Conservation (phyloP, 1,140 invertebrate genomes). For the Gryllus bimaculatus region DNA sequence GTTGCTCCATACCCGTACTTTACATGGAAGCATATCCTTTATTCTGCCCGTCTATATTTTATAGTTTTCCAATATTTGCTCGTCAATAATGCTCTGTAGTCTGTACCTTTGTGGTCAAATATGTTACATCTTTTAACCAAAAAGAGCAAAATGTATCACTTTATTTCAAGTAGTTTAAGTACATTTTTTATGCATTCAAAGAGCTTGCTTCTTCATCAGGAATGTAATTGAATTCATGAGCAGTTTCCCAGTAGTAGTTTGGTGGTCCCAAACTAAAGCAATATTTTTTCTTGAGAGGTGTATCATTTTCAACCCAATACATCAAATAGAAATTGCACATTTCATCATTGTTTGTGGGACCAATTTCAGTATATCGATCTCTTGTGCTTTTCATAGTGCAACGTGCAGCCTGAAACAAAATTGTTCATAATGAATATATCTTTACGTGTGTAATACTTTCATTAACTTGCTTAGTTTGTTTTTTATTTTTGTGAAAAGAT, state of each 20-base stretch:
- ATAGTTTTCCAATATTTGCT: too few species aligned
- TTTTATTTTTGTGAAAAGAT: neutral
- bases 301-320: conserved; percentile 87
- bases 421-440: neutral
- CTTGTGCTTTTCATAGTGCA: conserved; percentile 17
- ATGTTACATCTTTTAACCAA: neutral
- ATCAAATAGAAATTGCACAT: conserved; percentile 99
- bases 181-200: neutral
- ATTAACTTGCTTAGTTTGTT: neutral
- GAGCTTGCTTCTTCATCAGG: conserved; percentile 57
- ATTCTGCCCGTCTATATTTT: neutral
- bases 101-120: neutral
- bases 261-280: conserved; percentile 80
- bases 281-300: conserved; percentile 69
- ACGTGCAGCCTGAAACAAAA: conserved; percentile 17
- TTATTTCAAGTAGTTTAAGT: neutral
- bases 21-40: neutral
- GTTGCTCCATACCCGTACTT: neutral
- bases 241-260: conserved; percentile 62
- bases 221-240: conserved; percentile 61
- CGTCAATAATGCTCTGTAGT: too few species aligned
- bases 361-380: neutral
- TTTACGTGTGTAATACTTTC: neutral
- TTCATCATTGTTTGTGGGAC: conserved; percentile 80
- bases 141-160: neutral